These are phyloP conservation scores for Meghimatium bilineatum DNA, from an alignment of 2,888 invertebrate genomes.

Conservation along the genomic window DNA sequence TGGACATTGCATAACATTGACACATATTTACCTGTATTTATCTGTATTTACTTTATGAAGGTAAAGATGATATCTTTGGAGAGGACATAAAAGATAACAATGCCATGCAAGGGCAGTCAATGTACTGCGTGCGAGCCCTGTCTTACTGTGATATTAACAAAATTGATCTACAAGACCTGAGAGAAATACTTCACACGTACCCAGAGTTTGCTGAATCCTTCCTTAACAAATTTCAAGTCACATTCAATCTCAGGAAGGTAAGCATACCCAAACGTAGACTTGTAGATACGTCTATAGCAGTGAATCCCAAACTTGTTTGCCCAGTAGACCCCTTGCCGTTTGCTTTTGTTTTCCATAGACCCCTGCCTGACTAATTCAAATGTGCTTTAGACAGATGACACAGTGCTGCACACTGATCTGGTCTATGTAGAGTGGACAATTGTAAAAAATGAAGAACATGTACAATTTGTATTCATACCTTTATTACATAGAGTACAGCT, in stretches of 20 bases:
- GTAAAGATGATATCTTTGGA: conserved; percentile 77
- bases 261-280: not conserved
- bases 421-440: no score
- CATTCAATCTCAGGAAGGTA: conserved; percentile 75
- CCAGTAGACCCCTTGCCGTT: no score
- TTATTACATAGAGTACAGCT: no score
- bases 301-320: no score
- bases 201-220: conserved; percentile 76
- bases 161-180: conserved; percentile 73
- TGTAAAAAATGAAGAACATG: no score
- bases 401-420: no score
- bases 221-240: conserved; percentile 72
- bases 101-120: conserved; percentile 72
- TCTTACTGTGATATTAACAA: conserved; percentile 77
- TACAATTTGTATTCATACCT: no score
- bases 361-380: no score
- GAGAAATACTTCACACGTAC: conserved; percentile 74
- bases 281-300: no score
- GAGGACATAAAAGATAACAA: conserved; percentile 69
- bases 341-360: no score
- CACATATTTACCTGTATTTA: not conserved
- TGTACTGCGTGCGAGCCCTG: conserved; percentile 75
- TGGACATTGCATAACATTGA: no score
- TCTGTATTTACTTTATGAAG: conserved; percentile 57
- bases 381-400: no score